Evolutionary conservation across 2,113 vertebrate genomes (phyloP), one percentile per base, ranked within the genome.

Genomic region (Bubalus kerabau): DNA sequence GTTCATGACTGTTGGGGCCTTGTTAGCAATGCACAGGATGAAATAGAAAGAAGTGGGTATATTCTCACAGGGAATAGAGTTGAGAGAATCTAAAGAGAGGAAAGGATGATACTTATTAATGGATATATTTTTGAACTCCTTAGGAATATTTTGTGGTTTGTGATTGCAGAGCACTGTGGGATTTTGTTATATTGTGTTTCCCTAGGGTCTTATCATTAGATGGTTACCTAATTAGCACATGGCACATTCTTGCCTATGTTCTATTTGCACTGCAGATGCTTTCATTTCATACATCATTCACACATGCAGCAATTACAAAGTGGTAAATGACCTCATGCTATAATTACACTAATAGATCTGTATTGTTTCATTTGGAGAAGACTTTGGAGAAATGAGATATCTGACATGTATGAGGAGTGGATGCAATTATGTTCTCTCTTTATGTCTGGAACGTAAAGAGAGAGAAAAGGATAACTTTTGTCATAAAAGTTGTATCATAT

Each of bases 261-360:
- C 91, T 95, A 80, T 97, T 97, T 97, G 96, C 71, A 96, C 91
- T 96, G 86, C 89, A 93, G 83, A 97, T 76, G 91, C 83, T 88
- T 96, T 94, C 62, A n/a, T 98, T 98, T 98, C 96, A 97, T 97
- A 64, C 57, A 95, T 97, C 96, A 93, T 95, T 96, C 95, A 97
- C 90, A 97, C 54, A 64, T 88, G 84, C 88, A 95, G 95, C 89
- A 95, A 97, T 94, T 98, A 95, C 89, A 95, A 97, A 96, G 59
- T 97, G 84, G 93, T 90, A 93, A 98, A 97, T 97, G 93, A 97
- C 91, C 94, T 81, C 90, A 86, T 76, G 57, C 0, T 23, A 94
- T 95, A 95, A 98, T 97, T 95, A 95, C 64, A 54, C 46, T 97
- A 97, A 97, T 97, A 97, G 83, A 90, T 83, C 89, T 96, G 84